Conservation (phyloP, 2,888 invertebrate species). For the Eubasilissa splendida region DNA sequence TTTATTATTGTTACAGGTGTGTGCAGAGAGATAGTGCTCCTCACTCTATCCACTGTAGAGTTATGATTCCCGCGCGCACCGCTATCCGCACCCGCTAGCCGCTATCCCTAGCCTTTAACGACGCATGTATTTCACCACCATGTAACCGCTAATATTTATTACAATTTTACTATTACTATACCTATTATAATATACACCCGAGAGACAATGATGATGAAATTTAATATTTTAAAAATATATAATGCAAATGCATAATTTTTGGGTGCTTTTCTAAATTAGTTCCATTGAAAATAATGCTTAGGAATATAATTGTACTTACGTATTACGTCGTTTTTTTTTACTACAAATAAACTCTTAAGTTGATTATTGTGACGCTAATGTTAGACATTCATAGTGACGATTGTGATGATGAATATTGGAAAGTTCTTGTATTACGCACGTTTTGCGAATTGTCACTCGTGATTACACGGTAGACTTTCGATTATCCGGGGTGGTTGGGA, state of each 20-base stretch:
- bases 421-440: too few relatives aligned
- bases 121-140: neutral
- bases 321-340: too few relatives aligned
- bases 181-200: slow-evolving; percentile 11
- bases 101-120: neutral
- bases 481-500: too few relatives aligned
- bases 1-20: slow-evolving; percentile 66
- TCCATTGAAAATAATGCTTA: slow-evolving; percentile 20
- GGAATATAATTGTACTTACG: neutral
- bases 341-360: too few relatives aligned
- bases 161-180: slow-evolving; percentile 15
- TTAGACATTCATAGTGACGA: too few relatives aligned
- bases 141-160: slow-evolving; percentile 30
- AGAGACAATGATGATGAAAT: slow-evolving; percentile 7
- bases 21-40: slow-evolving; percentile 72
- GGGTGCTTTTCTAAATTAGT: slow-evolving; percentile 26
- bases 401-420: too few relatives aligned
- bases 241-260: slow-evolving; percentile 13
- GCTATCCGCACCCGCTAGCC: neutral
- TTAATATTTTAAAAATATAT: neutral
- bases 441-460: too few relatives aligned
- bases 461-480: too few relatives aligned
- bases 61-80: slow-evolving; percentile 67
- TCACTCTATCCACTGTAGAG: slow-evolving; percentile 76
- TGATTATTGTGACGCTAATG: too few relatives aligned